Evolutionary conservation across 2,113 vertebrate species (phyloP).

Genomic region (Uropsilus gracilis): DNA sequence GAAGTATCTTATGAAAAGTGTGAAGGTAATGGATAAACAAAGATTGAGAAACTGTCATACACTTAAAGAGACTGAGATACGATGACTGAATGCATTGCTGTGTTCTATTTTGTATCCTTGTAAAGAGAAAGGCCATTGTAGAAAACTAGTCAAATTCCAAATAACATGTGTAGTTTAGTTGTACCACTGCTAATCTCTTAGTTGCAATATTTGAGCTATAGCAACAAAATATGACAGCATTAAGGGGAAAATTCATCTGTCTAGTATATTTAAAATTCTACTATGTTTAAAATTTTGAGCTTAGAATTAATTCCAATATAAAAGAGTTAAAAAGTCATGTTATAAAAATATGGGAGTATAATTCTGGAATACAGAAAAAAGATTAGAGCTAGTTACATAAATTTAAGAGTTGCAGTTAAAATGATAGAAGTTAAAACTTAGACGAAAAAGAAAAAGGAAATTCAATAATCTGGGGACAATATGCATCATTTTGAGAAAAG

Average conservation of each 20-base stretch:
- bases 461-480: not conserved
- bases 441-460: not conserved
- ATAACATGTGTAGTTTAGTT: not conserved
- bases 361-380: not conserved
- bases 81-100: not conserved
- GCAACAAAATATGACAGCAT: not conserved
- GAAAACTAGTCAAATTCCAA: not conserved
- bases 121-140: not conserved
- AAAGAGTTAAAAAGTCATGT: not conserved
- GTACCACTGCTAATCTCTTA: not conserved
- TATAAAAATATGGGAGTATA: not conserved
- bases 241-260: not conserved
- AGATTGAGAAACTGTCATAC: not conserved
- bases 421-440: not conserved
- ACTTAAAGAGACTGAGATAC: not conserved
- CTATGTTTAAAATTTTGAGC: not conserved
- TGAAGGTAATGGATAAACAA: not conserved
- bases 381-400: not conserved
- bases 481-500: not conserved
- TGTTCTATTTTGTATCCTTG: not conserved
- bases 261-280: not conserved
- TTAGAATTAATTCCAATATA: conserved; percentile 16
- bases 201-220: not conserved
- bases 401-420: not conserved
- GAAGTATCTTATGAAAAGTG: not conserved